Base-by-base conservation (phyloP, 2,888 invertebrate genomes). In the Lingula anatina region DNA sequence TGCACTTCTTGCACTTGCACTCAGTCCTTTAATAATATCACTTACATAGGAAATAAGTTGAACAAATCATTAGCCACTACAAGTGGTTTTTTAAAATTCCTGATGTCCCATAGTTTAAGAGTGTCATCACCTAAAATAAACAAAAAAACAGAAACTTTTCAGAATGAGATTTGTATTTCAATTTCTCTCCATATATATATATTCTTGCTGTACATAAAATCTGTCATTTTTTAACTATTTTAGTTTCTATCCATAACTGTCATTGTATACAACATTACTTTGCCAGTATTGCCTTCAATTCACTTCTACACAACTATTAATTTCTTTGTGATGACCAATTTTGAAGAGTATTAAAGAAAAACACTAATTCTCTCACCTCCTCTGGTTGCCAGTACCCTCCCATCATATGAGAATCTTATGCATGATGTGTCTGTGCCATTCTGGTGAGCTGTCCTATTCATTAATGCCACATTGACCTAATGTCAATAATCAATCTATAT, bases 81-180 rank as follows among this genome's bases (percentile, higher is more conserved):
- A 0, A 97, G 53, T 0, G 90, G 87, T 54, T 85, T 81, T 67
- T 89, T 94, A 50, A 92, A 88, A 44, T 85, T 83, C 44, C 94
- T 81, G 36, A 94, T 69, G 70, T 97, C 96, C 94, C 96, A 99
- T 1, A 99, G 75, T 75, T 97, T 99, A 57, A 99, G 77, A 0
- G 93, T 90, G 64, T 93, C 92, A 73, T 99, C 99, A 57, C 89
- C 78, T 78, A 65, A n/a, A n/a, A n/a, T n/a, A n/a, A n/a, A n/a
- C n/a, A n/a, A n/a, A n/a, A n/a, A n/a, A n/a, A n/a, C n/a, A n/a
- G n/a, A n/a, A n/a, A n/a, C n/a, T n/a, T n/a, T n/a, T n/a, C n/a
- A n/a, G n/a, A n/a, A n/a, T n/a, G n/a, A n/a, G n/a, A n/a, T n/a
- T n/a, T n/a, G n/a, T n/a, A n/a, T n/a, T n/a, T n/a, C n/a, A n/a